phyloP scores from a whole-genome alignment of 2,113 vertebrate species.

The Callopanchax toddi region DNA sequence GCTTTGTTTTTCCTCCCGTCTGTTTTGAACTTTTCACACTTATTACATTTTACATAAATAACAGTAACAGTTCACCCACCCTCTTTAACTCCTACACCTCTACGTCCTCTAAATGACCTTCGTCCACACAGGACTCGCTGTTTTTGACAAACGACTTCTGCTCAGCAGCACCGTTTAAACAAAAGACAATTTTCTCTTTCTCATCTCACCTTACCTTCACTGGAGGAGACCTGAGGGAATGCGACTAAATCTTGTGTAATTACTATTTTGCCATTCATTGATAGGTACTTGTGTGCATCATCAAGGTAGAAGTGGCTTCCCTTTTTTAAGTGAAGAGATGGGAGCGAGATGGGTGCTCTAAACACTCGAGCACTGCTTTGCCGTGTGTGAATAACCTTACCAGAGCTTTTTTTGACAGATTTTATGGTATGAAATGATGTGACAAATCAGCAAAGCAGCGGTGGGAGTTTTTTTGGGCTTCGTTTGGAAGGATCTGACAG shows the following conservation, averaged over 20 bases:
- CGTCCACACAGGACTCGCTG: conserved; percentile 46
- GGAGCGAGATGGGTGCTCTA: no score
- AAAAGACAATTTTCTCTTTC: conserved; percentile 24
- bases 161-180: conserved; percentile 51
- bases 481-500: no score
- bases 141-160: conserved; percentile 30
- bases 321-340: conserved; percentile 45
- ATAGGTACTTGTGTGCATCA: conserved; percentile 54
- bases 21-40: conserved; percentile 8
- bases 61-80: conserved; percentile 19
- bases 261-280: conserved; percentile 60
- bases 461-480: no score
- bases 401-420: background rate
- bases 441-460: no score
- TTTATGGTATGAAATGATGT: no score
- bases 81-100: background rate
- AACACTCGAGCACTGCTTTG: conserved; percentile 1
- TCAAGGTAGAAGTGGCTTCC: conserved; percentile 45
- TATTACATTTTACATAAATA: background rate
- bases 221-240: conserved; percentile 53
- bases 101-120: conserved; percentile 72
- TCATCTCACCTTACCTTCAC: conserved; percentile 26
- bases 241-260: conserved; percentile 64
- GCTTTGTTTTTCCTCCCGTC: background rate
- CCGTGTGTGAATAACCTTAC: background rate